Percentiles rank a stretch among this genome's conserved stretches.
Conservation (phyloP, 64 coral and sea anemone genomes). For the Acropora yongei region DNA sequence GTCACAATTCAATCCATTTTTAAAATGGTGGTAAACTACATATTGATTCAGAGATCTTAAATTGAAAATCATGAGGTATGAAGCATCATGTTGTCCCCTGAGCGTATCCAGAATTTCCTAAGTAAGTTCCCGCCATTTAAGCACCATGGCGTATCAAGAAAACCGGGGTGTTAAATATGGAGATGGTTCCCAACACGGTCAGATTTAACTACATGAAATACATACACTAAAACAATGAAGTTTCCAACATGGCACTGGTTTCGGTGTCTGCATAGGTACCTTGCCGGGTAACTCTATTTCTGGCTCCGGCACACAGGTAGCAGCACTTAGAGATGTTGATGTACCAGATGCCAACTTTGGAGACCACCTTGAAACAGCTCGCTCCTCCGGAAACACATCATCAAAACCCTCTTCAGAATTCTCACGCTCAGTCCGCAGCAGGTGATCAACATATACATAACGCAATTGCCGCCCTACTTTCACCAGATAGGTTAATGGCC, state of each 20-base stretch:
- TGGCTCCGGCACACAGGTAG: not conserved
- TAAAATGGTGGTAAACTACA: too few relatives aligned
- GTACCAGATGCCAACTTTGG: not conserved
- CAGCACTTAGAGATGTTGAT: not conserved
- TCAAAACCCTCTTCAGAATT: not conserved
- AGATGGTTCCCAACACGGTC: too few relatives aligned
- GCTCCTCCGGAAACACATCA: not conserved
- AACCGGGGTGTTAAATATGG: too few relatives aligned
- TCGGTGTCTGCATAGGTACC: slow-evolving; percentile 7
- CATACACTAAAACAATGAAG: too few relatives aligned
- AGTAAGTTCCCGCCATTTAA: too few relatives aligned
- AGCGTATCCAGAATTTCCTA: too few relatives aligned
- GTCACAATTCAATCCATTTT: too few relatives aligned
- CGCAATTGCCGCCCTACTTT: slow-evolving; percentile 40
- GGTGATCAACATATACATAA: slow-evolving; percentile 66
- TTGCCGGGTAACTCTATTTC: not conserved
- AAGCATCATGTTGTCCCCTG: too few relatives aligned
- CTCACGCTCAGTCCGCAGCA: slow-evolving; percentile 2
- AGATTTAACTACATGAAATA: too few relatives aligned
- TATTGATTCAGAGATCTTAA: too few relatives aligned
- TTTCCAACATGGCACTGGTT: not conserved
- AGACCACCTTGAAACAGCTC: not conserved
- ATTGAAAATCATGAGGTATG: too few relatives aligned
- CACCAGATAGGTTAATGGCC: slow-evolving; percentile 44
- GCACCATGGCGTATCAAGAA: too few relatives aligned